Conservation (phyloP, 2,113 vertebrate genomes). For the Engystomops pustulosus region DNA sequence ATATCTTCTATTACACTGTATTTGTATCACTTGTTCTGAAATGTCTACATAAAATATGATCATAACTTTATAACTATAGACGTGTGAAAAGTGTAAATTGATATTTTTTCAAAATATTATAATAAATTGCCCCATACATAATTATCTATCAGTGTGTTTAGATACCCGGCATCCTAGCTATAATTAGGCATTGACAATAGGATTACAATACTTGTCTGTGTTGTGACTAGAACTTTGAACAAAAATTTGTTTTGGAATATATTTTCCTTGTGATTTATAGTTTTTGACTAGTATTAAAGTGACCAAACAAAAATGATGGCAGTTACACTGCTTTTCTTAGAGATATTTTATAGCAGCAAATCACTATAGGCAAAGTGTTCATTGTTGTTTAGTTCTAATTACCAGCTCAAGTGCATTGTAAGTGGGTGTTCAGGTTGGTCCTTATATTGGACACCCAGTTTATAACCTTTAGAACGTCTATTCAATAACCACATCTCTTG, state of each 20-base stretch:
- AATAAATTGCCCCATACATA: too few relatives aligned
- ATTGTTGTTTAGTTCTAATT: slow-evolving; percentile 23
- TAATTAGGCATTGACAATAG: not conserved
- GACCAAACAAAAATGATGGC: not conserved
- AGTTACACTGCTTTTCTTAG: not conserved
- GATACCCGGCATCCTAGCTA: not conserved
- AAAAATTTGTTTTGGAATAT: not conserved
- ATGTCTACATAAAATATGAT: not conserved
- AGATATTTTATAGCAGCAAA: slow-evolving; percentile 7
- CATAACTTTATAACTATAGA: not conserved
- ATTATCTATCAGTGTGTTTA: not conserved
- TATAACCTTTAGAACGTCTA: not conserved
- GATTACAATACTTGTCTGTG: not conserved
- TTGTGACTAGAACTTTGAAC: not conserved
- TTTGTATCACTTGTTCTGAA: not conserved
- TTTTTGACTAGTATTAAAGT: slow-evolving; percentile 13
- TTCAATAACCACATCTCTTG: not conserved
- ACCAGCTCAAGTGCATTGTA: not conserved
- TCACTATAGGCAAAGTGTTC: slow-evolving; percentile 35
- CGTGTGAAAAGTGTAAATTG: not conserved
- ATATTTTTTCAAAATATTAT: not conserved
- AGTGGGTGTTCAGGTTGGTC: not conserved
- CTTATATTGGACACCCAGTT: not conserved
- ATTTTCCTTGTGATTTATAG: not conserved
- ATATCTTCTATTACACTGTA: not conserved